Percentiles rank a stretch among this genome's conserved stretches.
Evolutionary conservation across 2,888 invertebrate species (phyloP).

Genomic region (Ernsta delagoae): DNA sequence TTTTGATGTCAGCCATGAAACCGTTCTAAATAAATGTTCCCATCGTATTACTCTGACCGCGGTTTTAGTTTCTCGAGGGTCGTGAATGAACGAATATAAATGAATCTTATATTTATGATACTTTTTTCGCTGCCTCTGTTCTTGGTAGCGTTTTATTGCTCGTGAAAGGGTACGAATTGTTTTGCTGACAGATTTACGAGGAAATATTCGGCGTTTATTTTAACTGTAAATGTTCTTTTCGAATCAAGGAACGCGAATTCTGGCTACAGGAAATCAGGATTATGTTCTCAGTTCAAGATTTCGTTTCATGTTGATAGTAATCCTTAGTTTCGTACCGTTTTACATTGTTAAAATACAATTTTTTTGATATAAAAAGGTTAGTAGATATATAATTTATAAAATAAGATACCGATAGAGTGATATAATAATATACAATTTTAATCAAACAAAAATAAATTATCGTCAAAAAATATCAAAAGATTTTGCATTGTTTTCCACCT

Average conservation of each 20-base stretch:
- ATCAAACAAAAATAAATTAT: too few species aligned
- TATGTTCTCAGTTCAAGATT: not conserved
- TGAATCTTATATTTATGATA: slow-evolving; percentile 84
- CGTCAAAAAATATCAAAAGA: too few species aligned
- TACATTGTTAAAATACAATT: too few species aligned
- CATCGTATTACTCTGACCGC: slow-evolving; percentile 48
- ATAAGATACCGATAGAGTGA: too few species aligned
- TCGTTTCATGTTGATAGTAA: not conserved
- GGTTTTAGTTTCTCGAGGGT: slow-evolving; percentile 68
- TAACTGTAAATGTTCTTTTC: slow-evolving; percentile 70
- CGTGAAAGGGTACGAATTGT: slow-evolving; percentile 84
- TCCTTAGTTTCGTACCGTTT: too few species aligned
- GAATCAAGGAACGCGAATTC: slow-evolving; percentile 33
- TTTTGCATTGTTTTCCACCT: too few species aligned
- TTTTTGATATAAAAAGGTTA: too few species aligned
- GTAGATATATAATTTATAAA: too few species aligned
- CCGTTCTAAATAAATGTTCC: slow-evolving; percentile 48
- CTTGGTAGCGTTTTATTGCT: slow-evolving; percentile 82
- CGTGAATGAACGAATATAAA: slow-evolving; percentile 80
- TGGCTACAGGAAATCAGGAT: slow-evolving; percentile 12
- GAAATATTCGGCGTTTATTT: slow-evolving; percentile 81
- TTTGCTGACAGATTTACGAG: slow-evolving; percentile 84
- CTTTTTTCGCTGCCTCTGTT: slow-evolving; percentile 78
- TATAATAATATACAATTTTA: too few species aligned
- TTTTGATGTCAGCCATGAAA: slow-evolving; percentile 27